phyloP scores from a whole-genome alignment of 1,140 invertebrate species.

The Drosophila triauraria region DNA sequence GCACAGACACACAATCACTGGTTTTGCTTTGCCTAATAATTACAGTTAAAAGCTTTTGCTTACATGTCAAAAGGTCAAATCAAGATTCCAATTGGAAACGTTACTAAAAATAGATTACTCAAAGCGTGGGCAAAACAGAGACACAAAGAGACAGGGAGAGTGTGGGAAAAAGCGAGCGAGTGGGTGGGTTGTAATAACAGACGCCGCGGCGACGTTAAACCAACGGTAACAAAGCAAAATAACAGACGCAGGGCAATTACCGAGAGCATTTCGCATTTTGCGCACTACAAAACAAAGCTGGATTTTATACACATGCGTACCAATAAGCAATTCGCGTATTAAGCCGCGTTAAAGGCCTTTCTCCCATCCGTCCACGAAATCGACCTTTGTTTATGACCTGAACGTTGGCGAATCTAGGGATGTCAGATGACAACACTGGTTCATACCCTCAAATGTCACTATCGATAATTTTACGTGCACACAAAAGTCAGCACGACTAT shows the following conservation, averaged over 20 bases:
- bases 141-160: slow-evolving; percentile 35
- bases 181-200: slow-evolving; percentile 57
- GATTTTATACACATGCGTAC: slow-evolving; percentile 16
- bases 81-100: slow-evolving; percentile 63
- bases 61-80: slow-evolving; percentile 67
- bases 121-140: slow-evolving; percentile 18
- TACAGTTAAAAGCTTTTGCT: slow-evolving; percentile 60
- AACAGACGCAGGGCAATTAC: slow-evolving; percentile 53
- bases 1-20: slow-evolving; percentile 23
- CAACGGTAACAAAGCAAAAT: slow-evolving; percentile 41
- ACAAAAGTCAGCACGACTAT: background rate
- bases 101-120: slow-evolving; percentile 66
- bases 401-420: slow-evolving; percentile 25
- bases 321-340: slow-evolving; percentile 27
- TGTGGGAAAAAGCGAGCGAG: slow-evolving; percentile 3
- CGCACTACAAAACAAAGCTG: slow-evolving; percentile 35
- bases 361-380: slow-evolving; percentile 14
- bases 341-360: slow-evolving; percentile 10
- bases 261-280: slow-evolving; percentile 64
- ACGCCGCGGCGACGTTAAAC: slow-evolving; percentile 56
- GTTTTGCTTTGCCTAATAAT: slow-evolving; percentile 50
- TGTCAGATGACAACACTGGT: slow-evolving; percentile 5
- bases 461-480: slow-evolving; percentile 16
- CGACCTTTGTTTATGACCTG: slow-evolving; percentile 43
- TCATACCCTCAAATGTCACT: slow-evolving; percentile 13